Evolutionary conservation across 53 echinoderm and acorn worm genomes (phyloP).

Genomic region (Henricia sp.): DNA sequence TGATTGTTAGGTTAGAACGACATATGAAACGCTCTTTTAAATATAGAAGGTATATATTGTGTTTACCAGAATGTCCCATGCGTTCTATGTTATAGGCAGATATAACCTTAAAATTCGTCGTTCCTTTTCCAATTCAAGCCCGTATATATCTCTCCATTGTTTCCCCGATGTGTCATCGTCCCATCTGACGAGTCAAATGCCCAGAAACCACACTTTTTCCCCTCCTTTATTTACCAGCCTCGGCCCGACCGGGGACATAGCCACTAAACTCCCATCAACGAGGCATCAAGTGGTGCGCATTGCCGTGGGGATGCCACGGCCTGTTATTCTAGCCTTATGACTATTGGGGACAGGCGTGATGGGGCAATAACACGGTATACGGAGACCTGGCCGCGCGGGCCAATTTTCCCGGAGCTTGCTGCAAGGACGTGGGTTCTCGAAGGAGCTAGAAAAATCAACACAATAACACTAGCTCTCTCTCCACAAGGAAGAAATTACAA

Average conservation of each 20-base stretch:
- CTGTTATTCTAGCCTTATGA: slow-evolving; percentile 39
- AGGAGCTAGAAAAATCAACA: slow-evolving; percentile 41
- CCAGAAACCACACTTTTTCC: slow-evolving; percentile 5
- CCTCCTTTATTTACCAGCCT: not conserved
- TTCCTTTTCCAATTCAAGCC: no score
- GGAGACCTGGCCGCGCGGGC: not conserved
- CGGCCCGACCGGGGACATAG: not conserved
- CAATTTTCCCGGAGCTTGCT: not conserved
- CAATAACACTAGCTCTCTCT: slow-evolving; percentile 46
- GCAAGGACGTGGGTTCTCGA: not conserved
- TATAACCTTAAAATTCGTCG: no score
- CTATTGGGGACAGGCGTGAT: slow-evolving; percentile 37
- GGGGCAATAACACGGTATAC: slow-evolving; percentile 46
- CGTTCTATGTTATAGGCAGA: no score
- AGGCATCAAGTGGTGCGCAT: slow-evolving; percentile 41
- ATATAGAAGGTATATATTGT: no score
- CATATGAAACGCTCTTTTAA: no score
- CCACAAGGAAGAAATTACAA: not conserved
- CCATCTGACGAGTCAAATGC: not conserved
- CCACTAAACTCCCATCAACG: slow-evolving; percentile 38
- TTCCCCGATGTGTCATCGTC: slow-evolving; percentile 35
- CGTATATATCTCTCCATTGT: not conserved
- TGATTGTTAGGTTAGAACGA: no score
- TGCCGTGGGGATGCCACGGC: slow-evolving; percentile 5
- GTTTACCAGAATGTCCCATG: no score